Conservation (phyloP, 2,888 invertebrate species). For the Hirtodrosophila histrioides region DNA sequence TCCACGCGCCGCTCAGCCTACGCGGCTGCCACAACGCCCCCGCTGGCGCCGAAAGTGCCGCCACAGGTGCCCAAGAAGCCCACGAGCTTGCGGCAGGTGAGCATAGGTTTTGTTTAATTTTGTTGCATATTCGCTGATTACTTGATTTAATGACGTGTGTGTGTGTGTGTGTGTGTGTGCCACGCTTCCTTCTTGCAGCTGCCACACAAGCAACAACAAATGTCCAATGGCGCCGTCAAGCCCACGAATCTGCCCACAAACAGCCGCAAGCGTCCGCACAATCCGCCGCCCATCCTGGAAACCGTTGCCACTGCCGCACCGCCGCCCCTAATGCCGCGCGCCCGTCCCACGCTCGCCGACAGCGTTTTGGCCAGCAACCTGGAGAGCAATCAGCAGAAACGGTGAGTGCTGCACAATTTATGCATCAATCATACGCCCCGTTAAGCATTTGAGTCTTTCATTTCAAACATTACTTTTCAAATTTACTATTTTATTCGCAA, state of each 20-base stretch:
- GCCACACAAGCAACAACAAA: conserved; percentile 49
- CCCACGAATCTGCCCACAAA: conserved; percentile 58
- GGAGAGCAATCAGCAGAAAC: conserved; percentile 74
- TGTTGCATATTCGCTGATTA: too few species aligned
- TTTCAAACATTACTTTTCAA: not conserved
- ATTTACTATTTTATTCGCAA: conserved; percentile 21
- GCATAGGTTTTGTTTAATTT: conserved; percentile 16
- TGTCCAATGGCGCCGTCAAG: conserved; percentile 74
- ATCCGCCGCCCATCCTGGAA: conserved; percentile 82
- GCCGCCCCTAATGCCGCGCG: conserved; percentile 83
- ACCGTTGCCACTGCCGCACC: conserved; percentile 64
- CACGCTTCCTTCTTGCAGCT: conserved; percentile 15
- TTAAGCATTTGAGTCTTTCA: conserved; percentile 1
- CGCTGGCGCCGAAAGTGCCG: conserved; percentile 81
- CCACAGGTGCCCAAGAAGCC: conserved; percentile 84
- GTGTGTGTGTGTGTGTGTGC: not conserved
- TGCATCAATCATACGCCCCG: conserved; percentile 65
- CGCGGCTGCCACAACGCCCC: conserved; percentile 49
- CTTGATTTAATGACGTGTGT: not conserved
- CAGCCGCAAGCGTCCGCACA: conserved; percentile 83
- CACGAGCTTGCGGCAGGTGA: conserved; percentile 78
- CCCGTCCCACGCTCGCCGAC: conserved; percentile 69
- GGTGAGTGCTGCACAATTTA: conserved; percentile 59
- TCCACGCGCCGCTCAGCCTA: conserved; percentile 79
- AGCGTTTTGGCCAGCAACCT: conserved; percentile 77